Evolutionary conservation across 1,140 invertebrate species (phyloP).

Genomic region (Aphis gossypii): DNA sequence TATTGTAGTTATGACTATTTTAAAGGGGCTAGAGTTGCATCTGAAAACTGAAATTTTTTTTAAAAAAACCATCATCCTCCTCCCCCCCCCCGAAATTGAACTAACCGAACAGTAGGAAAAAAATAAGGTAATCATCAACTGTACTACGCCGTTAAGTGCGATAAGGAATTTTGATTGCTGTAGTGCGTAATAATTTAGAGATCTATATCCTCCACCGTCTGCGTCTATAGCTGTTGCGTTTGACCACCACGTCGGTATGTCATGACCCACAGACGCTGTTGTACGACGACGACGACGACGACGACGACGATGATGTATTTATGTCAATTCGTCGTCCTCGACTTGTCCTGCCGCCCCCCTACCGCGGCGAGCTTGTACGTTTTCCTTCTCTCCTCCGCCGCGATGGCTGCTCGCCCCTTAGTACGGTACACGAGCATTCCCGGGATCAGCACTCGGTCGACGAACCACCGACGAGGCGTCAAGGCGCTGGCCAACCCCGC

Average conservation of each 20-base stretch:
- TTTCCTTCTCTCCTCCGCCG: neutral
- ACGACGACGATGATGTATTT: neutral
- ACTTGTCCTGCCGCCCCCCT: neutral
- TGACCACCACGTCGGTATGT: too few species aligned
- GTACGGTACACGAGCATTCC: neutral
- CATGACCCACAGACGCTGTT: too few species aligned
- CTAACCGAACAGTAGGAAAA: too few species aligned
- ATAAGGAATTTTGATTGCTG: neutral
- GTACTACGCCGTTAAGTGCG: neutral
- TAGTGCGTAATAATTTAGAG: neutral
- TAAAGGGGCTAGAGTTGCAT: neutral
- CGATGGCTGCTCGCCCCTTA: neutral
- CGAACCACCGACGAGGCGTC: constrained; percentile 8
- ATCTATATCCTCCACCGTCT: neutral
- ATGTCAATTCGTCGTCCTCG: neutral
- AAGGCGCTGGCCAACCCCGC: neutral
- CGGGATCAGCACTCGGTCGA: neutral
- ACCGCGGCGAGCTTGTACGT: too few species aligned
- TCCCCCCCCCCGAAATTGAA: too few species aligned
- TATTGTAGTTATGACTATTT: neutral
- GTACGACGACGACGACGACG: too few species aligned
- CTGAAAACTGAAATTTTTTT: neutral
- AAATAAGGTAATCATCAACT: too few species aligned
- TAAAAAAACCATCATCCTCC: too few species aligned
- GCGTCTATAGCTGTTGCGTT: neutral